These are phyloP conservation scores for Apamea epomidion DNA, from an alignment of 2,888 invertebrate genomes.

Conservation along the genomic window DNA sequence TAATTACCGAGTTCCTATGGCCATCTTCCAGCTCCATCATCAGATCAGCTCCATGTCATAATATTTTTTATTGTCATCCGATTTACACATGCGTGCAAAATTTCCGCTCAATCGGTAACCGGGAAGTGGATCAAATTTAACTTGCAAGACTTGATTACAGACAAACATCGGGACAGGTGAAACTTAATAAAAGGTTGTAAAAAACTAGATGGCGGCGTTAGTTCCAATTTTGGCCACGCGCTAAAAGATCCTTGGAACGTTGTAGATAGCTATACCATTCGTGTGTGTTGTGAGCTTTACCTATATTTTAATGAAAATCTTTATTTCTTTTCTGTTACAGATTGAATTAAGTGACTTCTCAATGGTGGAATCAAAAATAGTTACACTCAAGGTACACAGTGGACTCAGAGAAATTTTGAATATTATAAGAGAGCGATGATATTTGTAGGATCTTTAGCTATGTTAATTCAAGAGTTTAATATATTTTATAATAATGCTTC, in stretches of 20 bases:
- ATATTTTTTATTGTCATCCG: no score
- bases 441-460: constrained; percentile 43
- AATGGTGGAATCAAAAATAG: constrained; percentile 91
- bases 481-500: constrained; percentile 53
- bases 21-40: no score
- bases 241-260: neutral
- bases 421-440: constrained; percentile 84
- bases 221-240: neutral
- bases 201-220: neutral
- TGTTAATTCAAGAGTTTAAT: constrained; percentile 19
- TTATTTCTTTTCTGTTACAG: constrained; percentile 79
- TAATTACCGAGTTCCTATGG: no score
- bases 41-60: no score
- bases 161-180: no score
- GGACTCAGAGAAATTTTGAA: constrained; percentile 88
- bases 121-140: no score
- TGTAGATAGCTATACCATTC: neutral
- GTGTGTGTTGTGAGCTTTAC: neutral
- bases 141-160: no score
- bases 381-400: constrained; percentile 84
- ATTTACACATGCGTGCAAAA: no score
- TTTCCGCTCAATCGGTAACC: no score
- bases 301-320: neutral
- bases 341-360: constrained; percentile 93
- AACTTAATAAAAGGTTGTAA: neutral